Conservation (phyloP, 2,888 invertebrate genomes). For the Hemicrepidius hirtus region DNA sequence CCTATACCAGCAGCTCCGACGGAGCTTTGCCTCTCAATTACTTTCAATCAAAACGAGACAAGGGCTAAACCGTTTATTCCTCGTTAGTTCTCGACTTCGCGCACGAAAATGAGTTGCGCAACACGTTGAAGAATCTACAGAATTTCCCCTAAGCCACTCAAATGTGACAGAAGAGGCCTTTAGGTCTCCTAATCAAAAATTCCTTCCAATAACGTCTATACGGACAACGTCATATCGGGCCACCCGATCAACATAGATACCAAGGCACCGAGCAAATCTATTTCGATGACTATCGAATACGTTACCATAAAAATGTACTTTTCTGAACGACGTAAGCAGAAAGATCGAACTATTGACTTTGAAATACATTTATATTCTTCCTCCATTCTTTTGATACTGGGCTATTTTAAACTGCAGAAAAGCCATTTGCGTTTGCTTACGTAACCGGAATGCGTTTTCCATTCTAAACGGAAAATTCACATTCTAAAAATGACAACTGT, state of each 20-base stretch:
- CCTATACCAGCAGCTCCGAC: slow-evolving; percentile 6
- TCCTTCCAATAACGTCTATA: neutral
- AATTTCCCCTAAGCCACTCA: slow-evolving; percentile 15
- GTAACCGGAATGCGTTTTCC: slow-evolving; percentile 1
- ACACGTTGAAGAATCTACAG: slow-evolving; percentile 25
- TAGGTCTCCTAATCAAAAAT: slow-evolving; percentile 20
- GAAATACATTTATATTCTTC: slow-evolving; percentile 23
- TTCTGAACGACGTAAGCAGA: slow-evolving; percentile 17
- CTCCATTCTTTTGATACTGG: slow-evolving; percentile 2
- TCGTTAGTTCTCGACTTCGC: slow-evolving; percentile 18
- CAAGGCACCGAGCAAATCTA: slow-evolving; percentile 12
- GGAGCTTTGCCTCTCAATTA: slow-evolving; percentile 30
- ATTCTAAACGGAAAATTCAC: too few relatives aligned
- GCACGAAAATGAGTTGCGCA: slow-evolving; percentile 24
- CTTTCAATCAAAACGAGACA: slow-evolving; percentile 34
- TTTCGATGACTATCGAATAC: slow-evolving; percentile 31
- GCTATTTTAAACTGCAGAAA: slow-evolving; percentile 19
- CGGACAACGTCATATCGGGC: slow-evolving; percentile 3
- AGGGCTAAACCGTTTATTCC: slow-evolving; percentile 26
- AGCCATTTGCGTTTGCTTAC: slow-evolving; percentile 4
- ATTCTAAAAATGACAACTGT: neutral
- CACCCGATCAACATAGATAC: slow-evolving; percentile 7
- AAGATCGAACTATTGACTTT: slow-evolving; percentile 16
- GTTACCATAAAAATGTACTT: slow-evolving; percentile 38
- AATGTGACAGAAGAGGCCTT: slow-evolving; percentile 6